Evolutionary conservation across 2,888 invertebrate genomes (phyloP), one percentile per base, ranked within the genome.

Genomic region (Tanypteryx hageni): DNA sequence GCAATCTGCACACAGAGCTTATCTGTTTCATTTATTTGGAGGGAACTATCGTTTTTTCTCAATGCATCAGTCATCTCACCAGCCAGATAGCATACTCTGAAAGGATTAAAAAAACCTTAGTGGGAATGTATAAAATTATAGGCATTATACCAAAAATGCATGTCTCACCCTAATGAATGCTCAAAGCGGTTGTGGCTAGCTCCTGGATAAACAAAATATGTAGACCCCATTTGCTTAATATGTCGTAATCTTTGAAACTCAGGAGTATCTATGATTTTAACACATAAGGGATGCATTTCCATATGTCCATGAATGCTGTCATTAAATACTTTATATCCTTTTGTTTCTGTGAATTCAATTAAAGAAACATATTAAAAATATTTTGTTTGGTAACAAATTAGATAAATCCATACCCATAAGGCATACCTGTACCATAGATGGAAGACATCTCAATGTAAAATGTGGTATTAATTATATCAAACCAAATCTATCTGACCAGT

Each of bases 241-340:
- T 95, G 94, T 68, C 96, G 95, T 4, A 97, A 95, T n/a, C 97
- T 95, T 94, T 97, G 96, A 94, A 97, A 97, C 93, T 96, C 95
- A 0, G 95, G 95, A 0, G 97, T 97, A 94, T 96, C 96, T 7
- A 97, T 95, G 22, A 97, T 95, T 56, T 94, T 94, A 14, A 96
- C 94, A 93, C 96, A 95, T 16, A 96, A 94, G 0, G 95, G 94
- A 92, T 95, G 96, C 5, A 96, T 93, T 68, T 94, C 94, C 59
- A 96, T 95, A 92, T 95, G 95, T 0, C 95, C 95, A 94, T 96
- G 96, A 18, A 96, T 95, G n/a, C 95, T 95, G 93, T 96, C 96
- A 93, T 95, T 95, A 92, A 95, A 95, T 27, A 95, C 93, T 92
- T 94, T 94, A 82, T 86, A 92, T 91, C 68, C 92, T 18, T 4